Base-by-base conservation (phyloP, 2,888 invertebrate genomes). In the Lumbricus terrestris region DNA sequence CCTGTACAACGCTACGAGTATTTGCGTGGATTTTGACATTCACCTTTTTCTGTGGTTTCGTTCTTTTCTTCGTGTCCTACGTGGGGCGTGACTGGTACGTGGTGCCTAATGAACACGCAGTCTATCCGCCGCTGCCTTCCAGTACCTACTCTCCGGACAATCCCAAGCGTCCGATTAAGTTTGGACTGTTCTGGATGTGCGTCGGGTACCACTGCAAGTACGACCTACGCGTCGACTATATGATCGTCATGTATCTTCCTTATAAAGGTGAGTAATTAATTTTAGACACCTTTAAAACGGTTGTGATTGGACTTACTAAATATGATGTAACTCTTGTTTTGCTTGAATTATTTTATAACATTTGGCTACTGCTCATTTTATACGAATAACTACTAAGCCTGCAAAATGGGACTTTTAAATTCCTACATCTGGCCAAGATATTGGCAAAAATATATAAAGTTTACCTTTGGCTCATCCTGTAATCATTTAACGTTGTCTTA, bases 161-260 rank as follows among this genome's bases (percentile, higher is more conserved):
- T 40, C 37, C 33, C 13, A 40, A 47, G 35, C 69, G 40, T n/a
- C 91, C 91, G 35, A 89, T 91, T 23, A 90, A 47, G 18, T 88
- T 91, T 83, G 91, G 91, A n/a, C 69, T 91, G 23, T 91, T 91
- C 90, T 91, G 90, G 90, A 90, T 91, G 91, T 91, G 91, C 40
- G 90, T 89, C 29, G 37, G 88, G 15, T 82, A 29, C 16, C 91
- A 91, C 88, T 91, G 91, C 88, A 42, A 40, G 33, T 91, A 91
- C 33, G 91, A 91, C 89, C 90, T 91, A 29, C 82, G 88, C 4
- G 90, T 91, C 33, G 90, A 91, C 42, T 91, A 91, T 40, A 91
- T 91, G 90, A 54, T 90, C 20, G 91, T 91, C 42, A 83, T 69
- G 89, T 91, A 91, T 35, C 88, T 91, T 15, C 91, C 91, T 18